Evolutionary conservation across 2,113 vertebrate species (phyloP).

Genomic region (Rhinoderma darwinii): DNA sequence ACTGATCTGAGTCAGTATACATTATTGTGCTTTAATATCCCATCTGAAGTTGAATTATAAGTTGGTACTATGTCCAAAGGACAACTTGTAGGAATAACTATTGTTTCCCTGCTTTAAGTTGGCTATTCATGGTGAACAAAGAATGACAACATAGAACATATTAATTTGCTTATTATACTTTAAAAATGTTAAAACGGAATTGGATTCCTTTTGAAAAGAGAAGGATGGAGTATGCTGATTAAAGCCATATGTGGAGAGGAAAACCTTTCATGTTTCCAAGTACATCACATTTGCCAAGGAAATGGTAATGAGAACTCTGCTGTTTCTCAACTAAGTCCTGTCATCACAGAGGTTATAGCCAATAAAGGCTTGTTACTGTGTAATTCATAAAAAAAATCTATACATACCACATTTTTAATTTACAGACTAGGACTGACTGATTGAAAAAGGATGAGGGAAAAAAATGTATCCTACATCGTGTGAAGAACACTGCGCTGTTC

Average conservation of each 20-base stretch:
- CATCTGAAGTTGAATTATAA: neutral
- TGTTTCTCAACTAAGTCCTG: constrained; percentile 9
- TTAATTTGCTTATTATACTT: constrained; percentile 43
- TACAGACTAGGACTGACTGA: neutral
- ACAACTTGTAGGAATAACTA: neutral
- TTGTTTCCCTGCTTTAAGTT: neutral
- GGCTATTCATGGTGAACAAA: neutral
- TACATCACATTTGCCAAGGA: constrained; percentile 22
- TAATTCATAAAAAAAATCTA: neutral
- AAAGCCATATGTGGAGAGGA: constrained; percentile 28
- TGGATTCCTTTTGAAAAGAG: constrained; percentile 38
- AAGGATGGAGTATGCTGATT: constrained; percentile 32
- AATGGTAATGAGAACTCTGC: constrained; percentile 28
- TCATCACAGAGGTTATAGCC: constrained; percentile 8
- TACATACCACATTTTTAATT: neutral
- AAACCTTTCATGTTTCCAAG: constrained; percentile 38
- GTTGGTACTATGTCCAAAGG: no score
- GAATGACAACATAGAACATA: constrained; percentile 52
- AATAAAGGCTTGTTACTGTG: constrained; percentile 3
- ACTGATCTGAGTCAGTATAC: neutral
- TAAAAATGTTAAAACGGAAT: constrained; percentile 43
- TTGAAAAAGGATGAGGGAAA: neutral
- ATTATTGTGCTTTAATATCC: neutral
- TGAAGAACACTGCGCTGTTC: neutral
- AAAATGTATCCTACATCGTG: neutral